These are phyloP conservation scores for Phaenicophaeus curvirostris DNA, from an alignment of 2,797 vertebrate species.

Conservation along the genomic window DNA sequence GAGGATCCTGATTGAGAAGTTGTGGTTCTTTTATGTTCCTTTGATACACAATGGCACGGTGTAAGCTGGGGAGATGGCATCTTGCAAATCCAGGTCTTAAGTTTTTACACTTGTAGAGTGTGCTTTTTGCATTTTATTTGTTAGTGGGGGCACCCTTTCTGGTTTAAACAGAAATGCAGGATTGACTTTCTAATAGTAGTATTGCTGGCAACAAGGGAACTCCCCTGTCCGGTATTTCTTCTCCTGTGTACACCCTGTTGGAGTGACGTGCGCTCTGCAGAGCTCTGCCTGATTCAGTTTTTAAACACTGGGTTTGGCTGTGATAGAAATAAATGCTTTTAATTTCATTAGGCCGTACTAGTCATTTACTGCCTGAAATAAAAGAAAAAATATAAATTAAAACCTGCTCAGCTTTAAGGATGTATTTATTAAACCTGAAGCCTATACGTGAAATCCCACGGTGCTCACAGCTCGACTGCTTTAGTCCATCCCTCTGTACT, in stretches of 20 bases:
- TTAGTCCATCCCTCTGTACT: background rate
- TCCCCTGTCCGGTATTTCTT: background rate
- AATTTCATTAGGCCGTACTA: background rate
- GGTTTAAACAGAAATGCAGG: background rate
- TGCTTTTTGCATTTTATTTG: background rate
- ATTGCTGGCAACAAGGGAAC: background rate
- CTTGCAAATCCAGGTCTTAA: background rate
- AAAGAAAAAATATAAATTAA: background rate
- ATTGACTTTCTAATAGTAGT: background rate
- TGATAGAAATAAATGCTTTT: background rate
- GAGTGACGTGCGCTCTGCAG: background rate
- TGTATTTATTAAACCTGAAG: background rate
- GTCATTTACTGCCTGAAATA: background rate
- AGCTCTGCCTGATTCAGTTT: background rate
- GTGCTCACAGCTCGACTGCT: background rate
- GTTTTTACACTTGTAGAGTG: background rate
- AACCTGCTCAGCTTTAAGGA: background rate
- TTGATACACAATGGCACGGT: accelerated
- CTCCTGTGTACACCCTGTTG: background rate
- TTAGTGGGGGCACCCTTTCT: background rate
- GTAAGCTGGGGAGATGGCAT: background rate
- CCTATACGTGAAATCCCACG: no score
- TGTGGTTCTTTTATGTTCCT: background rate
- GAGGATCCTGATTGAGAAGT: background rate
- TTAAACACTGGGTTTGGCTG: background rate